Evolutionary conservation across 1,140 invertebrate genomes (phyloP), one percentile per base, ranked within the genome.

Genomic region (Drosophila oshimai): DNA sequence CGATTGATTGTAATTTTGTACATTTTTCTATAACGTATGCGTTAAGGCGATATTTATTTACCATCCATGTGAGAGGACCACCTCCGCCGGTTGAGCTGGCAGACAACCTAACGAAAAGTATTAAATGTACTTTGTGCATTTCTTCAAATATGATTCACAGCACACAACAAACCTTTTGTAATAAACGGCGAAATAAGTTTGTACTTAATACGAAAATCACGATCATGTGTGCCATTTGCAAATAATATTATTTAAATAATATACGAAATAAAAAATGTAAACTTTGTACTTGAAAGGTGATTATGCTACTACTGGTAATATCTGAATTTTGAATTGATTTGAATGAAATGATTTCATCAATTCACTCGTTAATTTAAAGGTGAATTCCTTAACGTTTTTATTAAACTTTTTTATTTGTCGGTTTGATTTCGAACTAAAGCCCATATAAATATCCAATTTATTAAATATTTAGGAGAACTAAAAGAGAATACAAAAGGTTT

Each of bases 91-190:
- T 78, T 36, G 61, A 68, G 53, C 69, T 61, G 74, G 79, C 55
- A 13, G 34, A 29, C 42, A 26, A 15, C 4, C 17, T 34, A 54
- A 61, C 44, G 20, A 53, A 61, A 78, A 80, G 80, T 87, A 86
- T 86, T 80, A 86, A 69, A 55, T 80, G 80, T 79, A 86, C 80
- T 86, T 68, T 86, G 75, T 86, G 79, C 79, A 84, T 86, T 84
- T 84, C 51, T 79, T 78, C 61, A 75, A 33, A 61, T 41, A 54
- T 49, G 33, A 47, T 51, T 33, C 45, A 75, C 49, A 49, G 65
- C 65, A 60, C 67, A 68, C 47, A 18, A 24, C 31, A 47, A 18
- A 69, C 28, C 22, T 42, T 58, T 61, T 55, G 28, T 33, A 42
- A 15, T 15, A 24, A 36, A 29, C n/a, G 37, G 37, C 20, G 31